Conservation (phyloP, 2,113 vertebrate genomes). For the Oreocharis arfaki region DNA sequence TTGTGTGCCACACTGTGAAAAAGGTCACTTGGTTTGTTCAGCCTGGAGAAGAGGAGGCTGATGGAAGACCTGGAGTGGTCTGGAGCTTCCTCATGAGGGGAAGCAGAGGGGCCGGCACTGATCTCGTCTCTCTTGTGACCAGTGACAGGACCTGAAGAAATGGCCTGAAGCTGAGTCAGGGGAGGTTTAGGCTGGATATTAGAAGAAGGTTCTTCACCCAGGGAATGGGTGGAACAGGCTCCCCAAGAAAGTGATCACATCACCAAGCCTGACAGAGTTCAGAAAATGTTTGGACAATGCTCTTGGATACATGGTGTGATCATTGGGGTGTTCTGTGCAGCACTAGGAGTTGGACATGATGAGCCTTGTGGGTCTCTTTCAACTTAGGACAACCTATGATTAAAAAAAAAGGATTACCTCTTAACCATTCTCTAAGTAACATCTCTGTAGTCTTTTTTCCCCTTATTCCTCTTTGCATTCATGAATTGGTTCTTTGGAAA, state of each 20-base stretch:
- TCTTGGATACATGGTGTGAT: not conserved
- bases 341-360: not conserved
- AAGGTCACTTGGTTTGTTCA: not conserved
- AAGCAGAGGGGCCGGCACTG: not conserved
- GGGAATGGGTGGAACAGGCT: not conserved
- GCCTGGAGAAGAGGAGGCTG: not conserved
- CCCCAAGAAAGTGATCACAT: not conserved
- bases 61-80: not conserved
- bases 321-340: not conserved
- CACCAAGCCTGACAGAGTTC: not conserved
- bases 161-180: not conserved
- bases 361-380: not conserved
- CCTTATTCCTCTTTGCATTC: not conserved
- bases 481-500: not conserved
- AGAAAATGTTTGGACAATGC: not conserved
- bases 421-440: not conserved
- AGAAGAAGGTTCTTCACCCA: not conserved
- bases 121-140: not conserved
- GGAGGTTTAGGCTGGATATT: not conserved
- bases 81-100: not conserved
- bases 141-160: not conserved
- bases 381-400: not conserved
- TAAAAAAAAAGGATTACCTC: not conserved
- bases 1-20: not conserved
- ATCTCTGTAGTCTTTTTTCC: not conserved